These are phyloP conservation scores for Crocodylus rhombifer DNA, from an alignment of 2,797 vertebrate species.

Conservation along the genomic window DNA sequence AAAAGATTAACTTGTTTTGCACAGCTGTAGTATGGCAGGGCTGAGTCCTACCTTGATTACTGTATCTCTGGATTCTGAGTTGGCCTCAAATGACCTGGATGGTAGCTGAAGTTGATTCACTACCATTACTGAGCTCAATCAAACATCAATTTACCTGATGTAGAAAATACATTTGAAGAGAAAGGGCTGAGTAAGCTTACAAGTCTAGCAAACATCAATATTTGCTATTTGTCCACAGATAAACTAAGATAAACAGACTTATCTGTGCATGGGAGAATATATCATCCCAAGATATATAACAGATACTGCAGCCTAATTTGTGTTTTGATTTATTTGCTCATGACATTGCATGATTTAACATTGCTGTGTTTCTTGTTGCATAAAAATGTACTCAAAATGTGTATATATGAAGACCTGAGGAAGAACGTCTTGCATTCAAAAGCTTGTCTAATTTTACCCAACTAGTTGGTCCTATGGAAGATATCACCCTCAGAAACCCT, in stretches of 20 bases:
- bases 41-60: conserved; percentile 47
- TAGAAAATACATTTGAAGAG: conserved; percentile 29
- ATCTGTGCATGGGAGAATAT: conserved; percentile 42
- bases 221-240: conserved; percentile 13
- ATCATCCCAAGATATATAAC: not conserved
- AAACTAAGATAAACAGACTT: conserved; percentile 59
- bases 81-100: conserved; percentile 43
- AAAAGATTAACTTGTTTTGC: conserved; percentile 45
- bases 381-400: conserved; percentile 7
- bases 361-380: not conserved
- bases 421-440: too few relatives aligned
- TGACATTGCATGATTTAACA: conserved; percentile 9
- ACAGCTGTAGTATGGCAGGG: conserved; percentile 34
- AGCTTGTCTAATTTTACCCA: too few relatives aligned
- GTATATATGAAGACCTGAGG: not conserved
- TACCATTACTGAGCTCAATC: conserved; percentile 18
- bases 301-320: conserved; percentile 6
- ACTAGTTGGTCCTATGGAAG: too few relatives aligned
- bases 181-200: not conserved
- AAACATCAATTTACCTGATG: conserved; percentile 41
- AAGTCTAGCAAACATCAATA: conserved; percentile 39
- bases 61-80: conserved; percentile 1
- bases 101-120: not conserved
- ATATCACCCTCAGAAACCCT: too few relatives aligned
- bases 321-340: not conserved